A percentile compares a stretch with the other conserved stretches of the same genome.
phyloP scores from a whole-genome alignment of 2,797 vertebrate genomes.

The Danionella dracula region DNA sequence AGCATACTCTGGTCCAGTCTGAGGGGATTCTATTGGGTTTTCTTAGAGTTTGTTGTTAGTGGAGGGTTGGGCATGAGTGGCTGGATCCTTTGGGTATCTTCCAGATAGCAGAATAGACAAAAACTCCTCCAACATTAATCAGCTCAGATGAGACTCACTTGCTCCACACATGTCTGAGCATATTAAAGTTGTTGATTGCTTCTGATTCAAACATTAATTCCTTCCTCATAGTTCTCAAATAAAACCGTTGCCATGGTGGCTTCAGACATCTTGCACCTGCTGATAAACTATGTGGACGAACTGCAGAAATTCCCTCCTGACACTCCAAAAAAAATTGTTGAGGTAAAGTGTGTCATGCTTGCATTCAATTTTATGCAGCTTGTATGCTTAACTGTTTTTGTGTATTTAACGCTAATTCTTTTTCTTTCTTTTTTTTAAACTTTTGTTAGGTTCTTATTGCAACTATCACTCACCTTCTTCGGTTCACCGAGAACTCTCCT shows the following conservation, averaged over 20 bases:
- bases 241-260: conserved; percentile 94
- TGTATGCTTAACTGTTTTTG: background rate
- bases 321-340: conserved; percentile 93
- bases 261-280: conserved; percentile 90
- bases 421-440: background rate
- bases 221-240: conserved; percentile 84
- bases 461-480: conserved; percentile 90
- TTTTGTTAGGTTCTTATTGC: conserved; percentile 85
- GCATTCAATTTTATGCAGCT: background rate
- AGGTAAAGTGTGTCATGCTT: conserved; percentile 66
- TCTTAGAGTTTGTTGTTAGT: background rate
- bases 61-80: conserved; percentile 10
- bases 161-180: background rate
- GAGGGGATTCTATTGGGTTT: conserved; percentile 4
- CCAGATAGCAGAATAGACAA: conserved; percentile 3
- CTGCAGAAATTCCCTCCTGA: conserved; percentile 88
- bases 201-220: background rate
- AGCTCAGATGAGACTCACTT: background rate
- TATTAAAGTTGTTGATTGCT: background rate
- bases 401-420: background rate
- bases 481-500: conserved; percentile 86
- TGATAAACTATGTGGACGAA: conserved; percentile 87
- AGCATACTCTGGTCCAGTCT: conserved; percentile 9
- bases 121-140: conserved; percentile 6
- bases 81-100: background rate